Conservation (phyloP, 1,140 invertebrate genomes). For the Drosophila sp. region DNA sequence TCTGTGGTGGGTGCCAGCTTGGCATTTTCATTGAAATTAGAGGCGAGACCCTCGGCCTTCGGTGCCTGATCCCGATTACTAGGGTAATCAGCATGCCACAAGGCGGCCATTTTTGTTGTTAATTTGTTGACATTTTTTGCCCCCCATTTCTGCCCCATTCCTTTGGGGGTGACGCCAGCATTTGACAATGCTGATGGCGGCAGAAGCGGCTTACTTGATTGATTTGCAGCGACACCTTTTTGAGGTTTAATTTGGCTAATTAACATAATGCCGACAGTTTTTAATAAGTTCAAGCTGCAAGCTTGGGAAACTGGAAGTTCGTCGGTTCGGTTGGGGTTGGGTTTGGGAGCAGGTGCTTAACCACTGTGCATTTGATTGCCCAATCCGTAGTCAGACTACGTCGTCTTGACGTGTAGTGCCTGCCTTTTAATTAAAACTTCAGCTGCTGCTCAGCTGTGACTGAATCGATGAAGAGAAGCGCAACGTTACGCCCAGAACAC, state of each 20-base stretch:
- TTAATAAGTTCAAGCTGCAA: conserved; percentile 52
- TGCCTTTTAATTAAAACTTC: conserved; percentile 75
- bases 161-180: neutral
- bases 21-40: conserved; percentile 71
- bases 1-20: conserved; percentile 29
- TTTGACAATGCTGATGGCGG: neutral
- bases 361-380: conserved; percentile 54
- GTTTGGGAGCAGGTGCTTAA: conserved; percentile 42
- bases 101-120: conserved; percentile 22
- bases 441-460: conserved; percentile 45
- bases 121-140: conserved; percentile 40
- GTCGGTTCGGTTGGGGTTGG: neutral
- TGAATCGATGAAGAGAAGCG: conserved; percentile 43
- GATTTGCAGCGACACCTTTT: conserved; percentile 60
- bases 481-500: neutral
- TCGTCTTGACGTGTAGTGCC: conserved; percentile 9
- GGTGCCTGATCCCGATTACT: conserved; percentile 44
- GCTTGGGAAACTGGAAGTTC: neutral
- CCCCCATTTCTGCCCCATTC: neutral
- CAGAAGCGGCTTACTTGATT: conserved; percentile 41
- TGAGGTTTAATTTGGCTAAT: conserved; percentile 47
- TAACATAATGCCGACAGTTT: conserved; percentile 65
- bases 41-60: conserved; percentile 16
- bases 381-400: conserved; percentile 33
- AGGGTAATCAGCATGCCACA: conserved; percentile 49